Base-by-base conservation (phyloP, 2,113 vertebrate species). In the Deroptyus accipitrinus region DNA sequence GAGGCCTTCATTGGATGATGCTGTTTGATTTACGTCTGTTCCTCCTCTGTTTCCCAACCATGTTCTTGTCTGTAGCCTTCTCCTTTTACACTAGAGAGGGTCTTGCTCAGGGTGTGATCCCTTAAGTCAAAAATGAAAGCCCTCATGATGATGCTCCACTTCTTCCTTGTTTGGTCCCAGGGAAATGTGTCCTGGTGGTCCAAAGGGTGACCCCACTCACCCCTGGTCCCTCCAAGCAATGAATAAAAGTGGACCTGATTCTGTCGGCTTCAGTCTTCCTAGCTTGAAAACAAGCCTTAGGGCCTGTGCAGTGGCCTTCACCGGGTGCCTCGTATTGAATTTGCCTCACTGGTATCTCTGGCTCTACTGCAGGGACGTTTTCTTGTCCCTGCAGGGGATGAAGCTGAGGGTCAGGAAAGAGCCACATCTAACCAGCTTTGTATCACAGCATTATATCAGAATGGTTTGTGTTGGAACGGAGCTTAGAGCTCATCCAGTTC, bases 1-100 rank as follows among this genome's bases (percentile, higher is more conserved):
- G 80, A 83, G 57, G 92, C 83, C 92, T 95, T 94, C 89, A 51
- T 82, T 95, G 66, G 0, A 0, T 12, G 69, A 68, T 81, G 73
- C 95, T 92, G 48, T 78, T 89, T 77, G 73, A 52, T 95, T 95
- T 83, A 82, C 46, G 62, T 86, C 37, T 61, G 13, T 46, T 90
- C 24, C 15, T 11, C 23, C 10, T 16, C 37, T 7, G 2, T 42
- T 86, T 84, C 66, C 66, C 55, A 75, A 2, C 51, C 20, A 9
- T 76, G 51, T 39, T 64, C 52, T 42, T 77, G 18, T 31, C 85
- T 69, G 52, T 72, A 66, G 82, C 66, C 22, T 83, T 76, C 67
- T 90, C 23, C 41, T 94, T 48, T 63, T 59, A 41, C 7, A n/a
- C 15, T 4, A 48, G 67, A 74, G 49, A 52, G 6, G 17, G 13